These are phyloP conservation scores for Drosophila silvestris DNA, from an alignment of 2,888 invertebrate genomes.

Conservation along the genomic window DNA sequence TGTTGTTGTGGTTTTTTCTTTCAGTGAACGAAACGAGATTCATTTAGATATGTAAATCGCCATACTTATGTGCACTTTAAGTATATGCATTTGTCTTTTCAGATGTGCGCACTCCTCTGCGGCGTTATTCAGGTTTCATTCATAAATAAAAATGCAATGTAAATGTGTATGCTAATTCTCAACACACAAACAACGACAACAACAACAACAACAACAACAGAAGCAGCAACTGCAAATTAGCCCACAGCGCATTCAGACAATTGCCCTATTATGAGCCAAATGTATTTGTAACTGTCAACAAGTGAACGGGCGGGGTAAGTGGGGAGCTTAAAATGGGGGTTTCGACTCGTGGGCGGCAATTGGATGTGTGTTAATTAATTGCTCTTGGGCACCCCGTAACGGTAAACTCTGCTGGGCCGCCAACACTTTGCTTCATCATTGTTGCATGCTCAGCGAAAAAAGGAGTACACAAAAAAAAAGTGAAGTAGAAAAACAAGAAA, in stretches of 20 bases:
- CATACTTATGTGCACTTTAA: slow-evolving; percentile 26
- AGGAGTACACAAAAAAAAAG: neutral
- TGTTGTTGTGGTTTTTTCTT: neutral
- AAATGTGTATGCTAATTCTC: slow-evolving; percentile 71
- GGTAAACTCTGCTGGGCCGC: slow-evolving; percentile 34
- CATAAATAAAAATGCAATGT: slow-evolving; percentile 68
- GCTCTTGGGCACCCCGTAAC: slow-evolving; percentile 38
- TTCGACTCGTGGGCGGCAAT: slow-evolving; percentile 38
- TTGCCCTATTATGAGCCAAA: slow-evolving; percentile 44
- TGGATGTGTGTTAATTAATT: slow-evolving; percentile 73
- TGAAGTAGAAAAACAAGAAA: slow-evolving; percentile 13
- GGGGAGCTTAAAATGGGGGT: neutral
- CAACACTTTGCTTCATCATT: slow-evolving; percentile 32
- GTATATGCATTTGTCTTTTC: slow-evolving; percentile 16
- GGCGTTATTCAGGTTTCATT: slow-evolving; percentile 58
- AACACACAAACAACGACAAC: slow-evolving; percentile 3
- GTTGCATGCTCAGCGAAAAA: slow-evolving; percentile 21
- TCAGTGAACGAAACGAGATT: slow-evolving; percentile 25
- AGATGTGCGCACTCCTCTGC: slow-evolving; percentile 31
- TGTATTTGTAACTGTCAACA: slow-evolving; percentile 63
- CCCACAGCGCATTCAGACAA: slow-evolving; percentile 42
- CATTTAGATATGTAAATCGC: slow-evolving; percentile 21
- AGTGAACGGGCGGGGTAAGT: neutral
- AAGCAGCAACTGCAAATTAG: slow-evolving; percentile 54
- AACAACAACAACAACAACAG: slow-evolving; percentile 7